These are phyloP conservation scores for Bradypodion pumilum DNA, from an alignment of 2,797 vertebrate species.

Conservation along the genomic window DNA sequence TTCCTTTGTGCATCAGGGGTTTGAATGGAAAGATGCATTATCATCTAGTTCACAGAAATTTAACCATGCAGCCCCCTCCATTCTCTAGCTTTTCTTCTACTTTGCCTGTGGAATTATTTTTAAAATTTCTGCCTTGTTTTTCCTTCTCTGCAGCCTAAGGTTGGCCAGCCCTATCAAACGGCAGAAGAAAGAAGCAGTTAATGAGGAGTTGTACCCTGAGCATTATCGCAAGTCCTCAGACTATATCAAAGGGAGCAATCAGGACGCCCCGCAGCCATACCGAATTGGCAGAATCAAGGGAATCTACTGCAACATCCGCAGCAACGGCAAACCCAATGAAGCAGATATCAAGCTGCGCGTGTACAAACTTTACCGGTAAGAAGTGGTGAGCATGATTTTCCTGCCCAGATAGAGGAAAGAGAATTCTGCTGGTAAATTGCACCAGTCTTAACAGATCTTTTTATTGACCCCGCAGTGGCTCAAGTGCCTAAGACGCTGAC, in stretches of 20 bases:
- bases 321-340: slow-evolving; percentile 84
- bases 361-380: slow-evolving; percentile 92
- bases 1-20: not conserved
- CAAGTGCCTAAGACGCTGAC: too few relatives aligned
- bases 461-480: too few relatives aligned
- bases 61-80: too few relatives aligned
- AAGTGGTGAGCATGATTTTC: not conserved
- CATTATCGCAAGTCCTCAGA: slow-evolving; percentile 96
- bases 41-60: not conserved
- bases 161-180: slow-evolving; percentile 89
- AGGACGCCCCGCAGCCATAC: slow-evolving; percentile 90
- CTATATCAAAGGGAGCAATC: slow-evolving; percentile 97
- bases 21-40: not conserved
- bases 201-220: slow-evolving; percentile 93
- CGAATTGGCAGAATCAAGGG: slow-evolving; percentile 90
- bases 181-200: slow-evolving; percentile 89
- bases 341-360: slow-evolving; percentile 87
- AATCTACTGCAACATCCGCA: slow-evolving; percentile 87
- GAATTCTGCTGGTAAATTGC: not conserved
- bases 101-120: too few relatives aligned
- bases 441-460: not conserved
- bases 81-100: not conserved
- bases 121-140: not conserved
- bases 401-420: not conserved
- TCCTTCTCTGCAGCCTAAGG: slow-evolving; percentile 78